Evolutionary conservation across 2,888 invertebrate genomes (phyloP).

Genomic region (Gymnoscelis rufifasciata): DNA sequence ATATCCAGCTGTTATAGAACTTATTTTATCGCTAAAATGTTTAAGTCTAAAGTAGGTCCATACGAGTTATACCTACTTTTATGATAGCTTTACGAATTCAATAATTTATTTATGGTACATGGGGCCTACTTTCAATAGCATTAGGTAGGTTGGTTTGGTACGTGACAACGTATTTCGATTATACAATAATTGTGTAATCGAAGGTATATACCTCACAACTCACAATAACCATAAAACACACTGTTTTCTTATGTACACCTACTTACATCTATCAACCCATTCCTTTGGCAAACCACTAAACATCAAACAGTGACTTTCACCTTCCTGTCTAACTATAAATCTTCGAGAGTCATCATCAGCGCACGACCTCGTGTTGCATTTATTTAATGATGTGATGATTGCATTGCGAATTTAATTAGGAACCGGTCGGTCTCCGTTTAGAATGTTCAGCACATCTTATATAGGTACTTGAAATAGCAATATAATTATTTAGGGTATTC

Average conservation of each 20-base stretch:
- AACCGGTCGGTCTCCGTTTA: neutral
- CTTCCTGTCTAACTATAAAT: constrained; percentile 11
- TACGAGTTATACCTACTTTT: too few species aligned
- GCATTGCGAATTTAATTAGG: constrained; percentile 4
- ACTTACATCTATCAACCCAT: neutral
- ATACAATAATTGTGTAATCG: too few species aligned
- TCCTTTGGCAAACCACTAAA: constrained; percentile 10
- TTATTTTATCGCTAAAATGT: too few species aligned
- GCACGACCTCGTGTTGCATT: constrained; percentile 21
- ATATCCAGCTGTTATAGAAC: too few species aligned
- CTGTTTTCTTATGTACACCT: neutral
- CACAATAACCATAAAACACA: neutral
- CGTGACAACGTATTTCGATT: too few species aligned
- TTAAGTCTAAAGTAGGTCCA: too few species aligned
- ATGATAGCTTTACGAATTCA: neutral
- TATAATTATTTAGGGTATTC: too few species aligned
- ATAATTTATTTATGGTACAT: neutral
- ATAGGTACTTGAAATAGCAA: neutral
- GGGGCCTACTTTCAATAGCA: neutral
- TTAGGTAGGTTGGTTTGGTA: too few species aligned
- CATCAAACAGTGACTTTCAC: constrained; percentile 17
- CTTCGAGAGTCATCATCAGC: constrained; percentile 12
- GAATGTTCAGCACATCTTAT: neutral
- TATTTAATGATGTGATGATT: constrained; percentile 17
- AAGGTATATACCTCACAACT: too few species aligned